Percentiles rank a stretch among this genome's conserved stretches.
These are phyloP conservation scores for Luffia ferchaultella DNA, from an alignment of 2,888 invertebrate species.

Conservation along the genomic window DNA sequence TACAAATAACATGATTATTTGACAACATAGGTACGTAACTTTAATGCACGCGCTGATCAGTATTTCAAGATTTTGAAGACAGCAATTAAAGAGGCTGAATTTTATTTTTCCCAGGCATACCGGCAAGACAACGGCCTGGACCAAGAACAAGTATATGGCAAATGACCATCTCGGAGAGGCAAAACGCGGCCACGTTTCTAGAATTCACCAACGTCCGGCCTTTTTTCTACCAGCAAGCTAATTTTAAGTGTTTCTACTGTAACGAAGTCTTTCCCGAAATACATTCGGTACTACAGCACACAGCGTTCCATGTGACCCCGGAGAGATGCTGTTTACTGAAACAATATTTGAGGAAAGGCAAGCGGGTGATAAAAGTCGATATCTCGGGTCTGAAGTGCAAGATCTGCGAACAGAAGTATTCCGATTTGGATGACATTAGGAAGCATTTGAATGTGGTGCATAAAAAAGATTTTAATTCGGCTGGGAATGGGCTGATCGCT, in stretches of 20 bases:
- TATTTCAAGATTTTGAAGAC: background rate
- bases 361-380: slow-evolving; percentile 52
- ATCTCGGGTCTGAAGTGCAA: slow-evolving; percentile 46
- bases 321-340: slow-evolving; percentile 38
- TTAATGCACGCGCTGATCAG: background rate
- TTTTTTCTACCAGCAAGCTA: slow-evolving; percentile 52
- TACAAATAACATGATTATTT: too few relatives aligned
- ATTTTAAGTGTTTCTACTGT: slow-evolving; percentile 57
- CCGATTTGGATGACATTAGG: slow-evolving; percentile 42
- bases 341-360: slow-evolving; percentile 45
- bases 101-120: slow-evolving; percentile 26
- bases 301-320: slow-evolving; percentile 30
- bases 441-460: slow-evolving; percentile 36
- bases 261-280: slow-evolving; percentile 47
- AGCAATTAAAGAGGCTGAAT: background rate
- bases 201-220: slow-evolving; percentile 46
- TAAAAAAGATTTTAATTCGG: slow-evolving; percentile 48
- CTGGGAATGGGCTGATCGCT: slow-evolving; percentile 51
- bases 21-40: background rate
- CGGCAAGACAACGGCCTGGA: slow-evolving; percentile 26
- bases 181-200: slow-evolving; percentile 50
- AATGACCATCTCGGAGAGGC: slow-evolving; percentile 52
- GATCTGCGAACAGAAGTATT: slow-evolving; percentile 42
- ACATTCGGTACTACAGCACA: slow-evolving; percentile 38
- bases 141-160: slow-evolving; percentile 51